Percentiles rank a stretch among this genome's conserved stretches.
These are phyloP conservation scores for Agrotis puta DNA, from an alignment of 2,888 invertebrate species.

Conservation along the genomic window DNA sequence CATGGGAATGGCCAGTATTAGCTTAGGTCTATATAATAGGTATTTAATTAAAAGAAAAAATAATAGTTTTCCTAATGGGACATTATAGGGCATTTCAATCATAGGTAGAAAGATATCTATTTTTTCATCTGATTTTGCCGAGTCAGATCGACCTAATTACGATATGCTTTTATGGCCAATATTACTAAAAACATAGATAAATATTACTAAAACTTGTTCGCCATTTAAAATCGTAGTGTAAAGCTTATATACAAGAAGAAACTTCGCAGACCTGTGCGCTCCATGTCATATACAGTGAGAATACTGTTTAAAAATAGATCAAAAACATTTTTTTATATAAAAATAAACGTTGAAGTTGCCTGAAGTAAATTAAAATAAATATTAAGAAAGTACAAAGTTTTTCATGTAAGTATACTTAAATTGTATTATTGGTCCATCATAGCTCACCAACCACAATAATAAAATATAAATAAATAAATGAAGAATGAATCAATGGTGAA, in stretches of 20 bases:
- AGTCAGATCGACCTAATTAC: too few relatives aligned
- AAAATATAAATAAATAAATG: too few relatives aligned
- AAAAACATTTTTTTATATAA: neutral
- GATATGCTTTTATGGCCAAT: neutral
- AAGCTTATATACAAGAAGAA: conserved; percentile 87
- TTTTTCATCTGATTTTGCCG: too few relatives aligned
- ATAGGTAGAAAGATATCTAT: too few relatives aligned
- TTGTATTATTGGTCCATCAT: neutral
- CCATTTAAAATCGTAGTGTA: conserved; percentile 55
- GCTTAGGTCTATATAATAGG: too few relatives aligned
- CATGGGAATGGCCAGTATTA: too few relatives aligned
- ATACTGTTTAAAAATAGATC: conserved; percentile 19
- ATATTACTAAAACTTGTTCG: conserved; percentile 49
- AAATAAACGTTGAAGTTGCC: neutral
- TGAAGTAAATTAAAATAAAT: neutral
- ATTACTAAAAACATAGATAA: neutral
- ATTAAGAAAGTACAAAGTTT: neutral
- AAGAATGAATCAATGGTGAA: neutral
- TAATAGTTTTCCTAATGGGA: too few relatives aligned
- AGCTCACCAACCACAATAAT: conserved; percentile 17
- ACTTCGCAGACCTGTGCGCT: conserved; percentile 72
- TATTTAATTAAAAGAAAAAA: too few relatives aligned
- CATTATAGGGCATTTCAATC: too few relatives aligned
- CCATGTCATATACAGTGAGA: conserved; percentile 63
- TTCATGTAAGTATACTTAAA: neutral